phyloP scores from a whole-genome alignment of 2,888 invertebrate genomes.

The Frankliniella intonsa region DNA sequence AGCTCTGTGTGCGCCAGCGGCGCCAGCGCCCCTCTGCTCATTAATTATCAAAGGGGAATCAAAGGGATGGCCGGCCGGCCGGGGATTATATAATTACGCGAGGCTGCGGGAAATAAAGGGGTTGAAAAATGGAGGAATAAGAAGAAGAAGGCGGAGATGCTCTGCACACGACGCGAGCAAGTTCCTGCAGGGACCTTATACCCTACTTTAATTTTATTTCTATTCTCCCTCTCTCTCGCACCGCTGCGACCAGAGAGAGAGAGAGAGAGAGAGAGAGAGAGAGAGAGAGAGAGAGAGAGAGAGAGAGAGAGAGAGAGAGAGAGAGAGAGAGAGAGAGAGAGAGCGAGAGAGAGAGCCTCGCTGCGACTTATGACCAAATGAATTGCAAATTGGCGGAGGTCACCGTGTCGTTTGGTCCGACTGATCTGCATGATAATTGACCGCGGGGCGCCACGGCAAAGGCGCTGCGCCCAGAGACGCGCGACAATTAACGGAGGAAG shows the following conservation, averaged over 20 bases:
- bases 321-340: too few relatives aligned
- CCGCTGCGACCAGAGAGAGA: too few relatives aligned
- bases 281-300: too few relatives aligned
- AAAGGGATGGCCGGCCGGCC: not conserved
- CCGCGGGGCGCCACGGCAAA: not conserved
- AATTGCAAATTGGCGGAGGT: conserved; percentile 18
- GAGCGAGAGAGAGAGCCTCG: not conserved
- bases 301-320: too few relatives aligned
- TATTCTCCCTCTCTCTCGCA: too few relatives aligned
- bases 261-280: too few relatives aligned
- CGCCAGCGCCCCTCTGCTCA: not conserved
- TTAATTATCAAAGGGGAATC: not conserved
- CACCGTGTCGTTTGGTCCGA: not conserved
- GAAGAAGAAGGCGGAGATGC: not conserved
- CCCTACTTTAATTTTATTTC: too few relatives aligned
- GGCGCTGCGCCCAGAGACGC: not conserved
- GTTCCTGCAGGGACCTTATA: too few relatives aligned
- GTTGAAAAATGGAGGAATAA: not conserved
- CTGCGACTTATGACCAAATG: not conserved
- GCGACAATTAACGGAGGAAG: not conserved
- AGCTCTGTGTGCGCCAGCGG: too few relatives aligned
- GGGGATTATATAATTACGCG: conserved; percentile 9
- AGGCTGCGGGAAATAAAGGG: not conserved
- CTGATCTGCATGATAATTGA: conserved; percentile 26
- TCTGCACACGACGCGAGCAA: not conserved